Conservation (phyloP, 2,113 vertebrate species). For the Apteryx owenii region DNA sequence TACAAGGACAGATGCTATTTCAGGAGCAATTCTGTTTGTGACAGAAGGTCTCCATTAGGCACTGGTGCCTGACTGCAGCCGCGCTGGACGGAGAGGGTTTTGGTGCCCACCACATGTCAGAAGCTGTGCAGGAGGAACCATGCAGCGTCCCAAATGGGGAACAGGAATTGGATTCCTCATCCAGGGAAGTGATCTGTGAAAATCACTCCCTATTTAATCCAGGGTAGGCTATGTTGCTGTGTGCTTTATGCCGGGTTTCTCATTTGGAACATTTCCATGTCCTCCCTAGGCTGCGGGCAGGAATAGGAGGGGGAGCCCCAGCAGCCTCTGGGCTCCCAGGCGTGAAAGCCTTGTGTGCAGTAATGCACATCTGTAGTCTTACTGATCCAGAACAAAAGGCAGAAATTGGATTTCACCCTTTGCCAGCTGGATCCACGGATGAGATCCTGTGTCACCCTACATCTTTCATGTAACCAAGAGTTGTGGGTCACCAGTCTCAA, state of each 20-base stretch:
- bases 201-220: not conserved
- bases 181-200: not conserved
- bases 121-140: not conserved
- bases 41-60: not conserved
- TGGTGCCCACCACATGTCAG: not conserved
- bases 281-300: not conserved
- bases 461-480: not conserved
- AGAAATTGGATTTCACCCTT: not conserved
- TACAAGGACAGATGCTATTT: not conserved
- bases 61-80: not conserved
- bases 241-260: not conserved
- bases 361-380: not conserved
- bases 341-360: not conserved
- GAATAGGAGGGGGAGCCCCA: not conserved
- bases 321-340: not conserved
- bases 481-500: not conserved
- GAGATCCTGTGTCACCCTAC: not conserved
- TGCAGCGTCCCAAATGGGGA: not conserved
- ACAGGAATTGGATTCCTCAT: not conserved
- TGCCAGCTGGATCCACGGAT: not conserved
- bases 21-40: not conserved
- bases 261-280: not conserved
- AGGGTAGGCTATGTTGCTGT: not conserved
- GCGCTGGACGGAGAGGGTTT: not conserved
- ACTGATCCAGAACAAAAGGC: not conserved